A percentile compares a stretch with the other conserved stretches of the same genome.
Evolutionary conservation across 2,113 vertebrate genomes (phyloP).

Genomic region (Bostrychus sinensis): DNA sequence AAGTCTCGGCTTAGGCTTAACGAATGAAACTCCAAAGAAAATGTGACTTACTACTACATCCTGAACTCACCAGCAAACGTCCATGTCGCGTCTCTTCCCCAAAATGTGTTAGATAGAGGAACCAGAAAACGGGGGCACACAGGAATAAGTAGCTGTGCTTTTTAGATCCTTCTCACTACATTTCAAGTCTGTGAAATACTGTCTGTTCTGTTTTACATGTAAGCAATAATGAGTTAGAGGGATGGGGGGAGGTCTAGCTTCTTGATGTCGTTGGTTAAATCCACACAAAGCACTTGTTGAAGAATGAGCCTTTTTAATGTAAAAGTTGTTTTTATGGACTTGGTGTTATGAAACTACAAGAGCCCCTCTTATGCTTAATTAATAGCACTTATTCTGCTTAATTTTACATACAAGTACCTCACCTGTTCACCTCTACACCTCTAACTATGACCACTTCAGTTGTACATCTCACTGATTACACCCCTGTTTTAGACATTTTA

Average conservation of each 20-base stretch:
- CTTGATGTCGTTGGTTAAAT: slow-evolving; percentile 14
- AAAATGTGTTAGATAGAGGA: slow-evolving; percentile 29
- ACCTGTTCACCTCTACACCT: too few species aligned
- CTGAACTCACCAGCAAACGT: slow-evolving; percentile 82
- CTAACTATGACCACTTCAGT: too few species aligned
- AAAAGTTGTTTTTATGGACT: slow-evolving; percentile 33
- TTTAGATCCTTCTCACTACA: slow-evolving; percentile 19
- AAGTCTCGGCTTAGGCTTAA: slow-evolving; percentile 44
- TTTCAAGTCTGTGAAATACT: slow-evolving; percentile 51
- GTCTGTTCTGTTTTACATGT: slow-evolving; percentile 38
- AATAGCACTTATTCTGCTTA: too few species aligned
- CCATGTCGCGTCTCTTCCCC: slow-evolving; percentile 53
- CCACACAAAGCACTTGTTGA: slow-evolving; percentile 22
- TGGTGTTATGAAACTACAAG: slow-evolving; percentile 10
- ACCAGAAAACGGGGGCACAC: neutral
- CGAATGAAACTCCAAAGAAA: slow-evolving; percentile 78
- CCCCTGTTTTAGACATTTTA: too few species aligned
- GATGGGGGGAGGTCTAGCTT: slow-evolving; percentile 11
- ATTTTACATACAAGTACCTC: too few species aligned
- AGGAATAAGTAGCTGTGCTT: slow-evolving; percentile 19
- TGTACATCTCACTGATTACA: too few species aligned
- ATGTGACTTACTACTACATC: slow-evolving; percentile 63
- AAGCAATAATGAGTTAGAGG: slow-evolving; percentile 76
- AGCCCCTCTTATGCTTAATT: neutral
- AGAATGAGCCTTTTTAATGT: slow-evolving; percentile 24